Conservation (phyloP, 37 sponge, comb jelly and placozoan genomes). For the Aplysina aerophoba region DNA sequence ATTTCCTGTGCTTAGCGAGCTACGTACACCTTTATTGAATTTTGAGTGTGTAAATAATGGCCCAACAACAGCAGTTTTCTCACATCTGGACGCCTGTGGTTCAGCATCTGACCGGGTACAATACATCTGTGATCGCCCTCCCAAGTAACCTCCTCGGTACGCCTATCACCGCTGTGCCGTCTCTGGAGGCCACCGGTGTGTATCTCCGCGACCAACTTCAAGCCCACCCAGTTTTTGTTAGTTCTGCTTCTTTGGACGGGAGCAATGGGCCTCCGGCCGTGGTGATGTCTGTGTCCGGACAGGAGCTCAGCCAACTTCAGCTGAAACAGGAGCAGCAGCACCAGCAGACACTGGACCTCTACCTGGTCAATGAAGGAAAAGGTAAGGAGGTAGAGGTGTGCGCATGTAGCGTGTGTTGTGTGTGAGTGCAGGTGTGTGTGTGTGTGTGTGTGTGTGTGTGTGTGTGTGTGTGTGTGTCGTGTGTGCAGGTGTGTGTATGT, state of each 20-base stretch:
- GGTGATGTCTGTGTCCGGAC: not conserved
- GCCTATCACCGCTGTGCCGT: not conserved
- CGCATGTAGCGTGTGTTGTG: not conserved
- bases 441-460: not conserved
- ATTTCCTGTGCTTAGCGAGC: too few relatives aligned
- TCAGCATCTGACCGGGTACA: not conserved
- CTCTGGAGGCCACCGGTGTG: not conserved
- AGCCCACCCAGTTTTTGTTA: constrained; percentile 6
- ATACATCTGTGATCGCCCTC: not conserved
- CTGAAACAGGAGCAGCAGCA: constrained; percentile 27
- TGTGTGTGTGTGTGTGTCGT: not conserved
- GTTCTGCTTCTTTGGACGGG: not conserved
- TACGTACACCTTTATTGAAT: too few relatives aligned
- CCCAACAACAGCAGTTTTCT: not conserved
- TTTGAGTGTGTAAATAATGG: not conserved
- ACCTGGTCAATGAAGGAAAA: constrained; percentile 34
- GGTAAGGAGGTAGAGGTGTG: constrained; percentile 3
- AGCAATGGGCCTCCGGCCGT: not conserved
- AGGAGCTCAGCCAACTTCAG: not conserved
- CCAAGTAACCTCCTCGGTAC: not conserved
- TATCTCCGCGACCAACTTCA: constrained; percentile 22
- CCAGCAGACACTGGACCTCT: constrained; percentile 8
- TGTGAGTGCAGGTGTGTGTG: constrained; percentile 10
- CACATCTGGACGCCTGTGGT: not conserved
- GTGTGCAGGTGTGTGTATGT: not conserved